Evolutionary conservation across 2,888 invertebrate species (phyloP), one percentile per base, ranked within the genome.

Genomic region (Aquatica leii): DNA sequence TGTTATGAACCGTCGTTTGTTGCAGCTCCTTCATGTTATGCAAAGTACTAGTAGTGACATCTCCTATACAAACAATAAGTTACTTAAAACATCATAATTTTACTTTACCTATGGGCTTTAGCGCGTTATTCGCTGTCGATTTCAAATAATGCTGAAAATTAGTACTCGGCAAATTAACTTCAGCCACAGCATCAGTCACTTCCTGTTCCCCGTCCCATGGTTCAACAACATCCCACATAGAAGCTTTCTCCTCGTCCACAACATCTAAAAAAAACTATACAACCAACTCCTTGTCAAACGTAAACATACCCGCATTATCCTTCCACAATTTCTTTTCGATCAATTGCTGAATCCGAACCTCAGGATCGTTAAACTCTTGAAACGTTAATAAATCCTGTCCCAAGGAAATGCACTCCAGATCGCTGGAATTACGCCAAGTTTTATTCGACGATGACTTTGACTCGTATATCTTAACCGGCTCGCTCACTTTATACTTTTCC

Each of bases 341-440:
- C n/a, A 71, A 54, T 31, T 67, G 62, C 18, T 70, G 69, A 58
- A 69, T 69, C 62, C 73, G 71, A 12, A 69, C 67, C 34, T 71
- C 74, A 9, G 72, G 72, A 61, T 77, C 77, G 69, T 83, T 84
- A 0, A 83, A 82, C n/a, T 84, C 84, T 53, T 85, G 76, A 48
- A 86, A 83, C 0, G 84, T 86, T 57, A 87, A 75, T 62, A 87
- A 78, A 74, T 87, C 88, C 71, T 87, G 86, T 0, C 88, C 88
- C 15, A 87, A 78, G 58, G 87, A 86, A 71, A 87, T 86, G 71
- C 86, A 87, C 59, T 86, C 85, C 60, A 87, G 81, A 73, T 88
- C 87, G 74, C 85, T 82, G 35, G 86, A 86, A 0, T 86, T 85
- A 59, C 86, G 84, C 87, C 87, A 88, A 2, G 86, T 87, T 74